Evolutionary conservation across 2,113 vertebrate genomes (phyloP).

Genomic region (Cygnus atratus): DNA sequence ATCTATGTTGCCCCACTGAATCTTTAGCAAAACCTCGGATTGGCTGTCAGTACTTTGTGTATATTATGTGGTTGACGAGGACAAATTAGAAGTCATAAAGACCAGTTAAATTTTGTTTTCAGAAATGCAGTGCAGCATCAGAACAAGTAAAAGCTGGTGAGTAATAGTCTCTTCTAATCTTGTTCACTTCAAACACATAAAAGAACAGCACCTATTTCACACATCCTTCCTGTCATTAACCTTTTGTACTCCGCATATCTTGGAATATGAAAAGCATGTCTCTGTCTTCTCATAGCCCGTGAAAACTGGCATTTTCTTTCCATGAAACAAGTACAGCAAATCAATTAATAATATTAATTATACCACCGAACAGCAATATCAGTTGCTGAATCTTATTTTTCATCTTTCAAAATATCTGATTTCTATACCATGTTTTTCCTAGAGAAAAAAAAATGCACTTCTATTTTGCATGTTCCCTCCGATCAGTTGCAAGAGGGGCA

Average conservation of each 20-base stretch:
- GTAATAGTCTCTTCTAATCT: background rate
- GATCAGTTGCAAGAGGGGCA: background rate
- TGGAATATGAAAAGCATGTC: background rate
- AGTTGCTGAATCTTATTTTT: background rate
- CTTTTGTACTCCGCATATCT: background rate
- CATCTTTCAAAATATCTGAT: background rate
- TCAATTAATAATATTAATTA: background rate
- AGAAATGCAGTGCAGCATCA: background rate
- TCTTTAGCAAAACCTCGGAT: background rate
- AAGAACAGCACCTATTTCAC: background rate
- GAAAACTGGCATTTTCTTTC: background rate
- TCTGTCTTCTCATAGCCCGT: background rate
- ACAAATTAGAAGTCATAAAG: background rate
- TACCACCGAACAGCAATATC: background rate
- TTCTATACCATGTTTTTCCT: background rate
- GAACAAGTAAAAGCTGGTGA: background rate
- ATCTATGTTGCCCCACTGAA: background rate
- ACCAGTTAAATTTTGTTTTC: background rate
- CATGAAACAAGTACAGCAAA: background rate
- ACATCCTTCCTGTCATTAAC: background rate
- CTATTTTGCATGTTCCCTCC: background rate
- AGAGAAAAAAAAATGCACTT: background rate
- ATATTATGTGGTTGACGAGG: background rate
- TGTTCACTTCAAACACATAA: background rate
- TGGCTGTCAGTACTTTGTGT: background rate